Evolutionary conservation across 2,888 invertebrate species (phyloP), one percentile per base, ranked within the genome.

Genomic region (Aleiodes leptofemur): DNA sequence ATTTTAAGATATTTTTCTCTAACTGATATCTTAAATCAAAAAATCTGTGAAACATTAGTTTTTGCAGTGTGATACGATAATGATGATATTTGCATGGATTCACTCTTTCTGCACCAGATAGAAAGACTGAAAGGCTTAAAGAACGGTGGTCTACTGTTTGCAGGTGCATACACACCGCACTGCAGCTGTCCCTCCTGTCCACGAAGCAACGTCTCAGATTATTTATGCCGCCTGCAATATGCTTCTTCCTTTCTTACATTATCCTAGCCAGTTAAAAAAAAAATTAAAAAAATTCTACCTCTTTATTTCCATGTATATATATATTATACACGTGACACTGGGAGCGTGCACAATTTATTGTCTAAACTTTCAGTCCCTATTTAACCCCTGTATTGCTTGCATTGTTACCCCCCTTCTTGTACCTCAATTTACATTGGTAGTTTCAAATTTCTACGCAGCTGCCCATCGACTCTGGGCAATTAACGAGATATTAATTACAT

Each of bases 181-280:
- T 76, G 83, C 84, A 83, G 82, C 82, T 83, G 83, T 80, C 81
- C 78, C 81, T 76, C 75, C 16, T 16, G 14, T 16, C 71, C 51
- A 59, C 69, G 75, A 70, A 73, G 6, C 69, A 71, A 73, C 73
- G 74, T 79, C 77, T 69, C 77, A 76, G 78, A 81, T 83, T 81
- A 85, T 85, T 83, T 84, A 83, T 83, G 80, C 79, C 81, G 77
- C 80, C 80, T 79, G 81, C 79, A 80, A 82, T 82, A 80, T 81
- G 79, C 76, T 72, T 78, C 77, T 74, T 78, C 73, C 69, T 77
- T 80, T 81, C 77, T 77, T 55, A 56, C 68, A 71, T 56, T 29
- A 16, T 72, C 68, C 71, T n/a, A 48, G n/a, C 31, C 4, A n/a
- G 16, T 53, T 53, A 1, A 9, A n/a, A 14, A 53, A 14, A 23